Conservation (phyloP, 2,797 vertebrate genomes). For the Limosa lapponica region DNA sequence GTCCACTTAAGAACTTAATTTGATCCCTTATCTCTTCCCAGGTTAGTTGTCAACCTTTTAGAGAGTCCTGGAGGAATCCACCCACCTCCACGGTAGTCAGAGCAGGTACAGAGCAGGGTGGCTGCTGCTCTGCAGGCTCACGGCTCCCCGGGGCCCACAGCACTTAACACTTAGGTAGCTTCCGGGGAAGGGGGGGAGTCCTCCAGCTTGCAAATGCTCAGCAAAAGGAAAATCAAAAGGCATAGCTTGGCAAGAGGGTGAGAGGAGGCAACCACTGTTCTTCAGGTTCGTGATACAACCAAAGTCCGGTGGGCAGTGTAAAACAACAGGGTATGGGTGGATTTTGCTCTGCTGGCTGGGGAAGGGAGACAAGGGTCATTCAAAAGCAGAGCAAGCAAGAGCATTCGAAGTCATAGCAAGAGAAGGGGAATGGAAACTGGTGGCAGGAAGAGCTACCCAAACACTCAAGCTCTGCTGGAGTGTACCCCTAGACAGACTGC, state of each 20-base stretch:
- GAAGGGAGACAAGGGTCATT: background rate
- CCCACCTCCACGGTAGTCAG: background rate
- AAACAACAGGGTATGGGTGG: background rate
- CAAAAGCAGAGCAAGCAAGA: background rate
- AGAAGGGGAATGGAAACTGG: background rate
- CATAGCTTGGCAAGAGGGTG: background rate
- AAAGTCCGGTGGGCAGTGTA: background rate
- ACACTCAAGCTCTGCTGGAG: background rate
- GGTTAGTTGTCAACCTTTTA: background rate
- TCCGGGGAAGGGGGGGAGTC: background rate
- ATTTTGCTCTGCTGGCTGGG: background rate
- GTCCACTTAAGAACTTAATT: background rate
- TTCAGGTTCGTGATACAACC: background rate
- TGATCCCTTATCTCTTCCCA: background rate
- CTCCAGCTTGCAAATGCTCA: background rate
- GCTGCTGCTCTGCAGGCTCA: background rate
- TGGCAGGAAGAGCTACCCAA: background rate
- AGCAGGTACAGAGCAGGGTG: background rate
- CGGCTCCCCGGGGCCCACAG: background rate
- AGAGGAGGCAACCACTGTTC: constrained; percentile 17
- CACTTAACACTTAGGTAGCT: background rate
- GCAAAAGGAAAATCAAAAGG: constrained; percentile 24
- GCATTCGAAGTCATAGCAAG: background rate
- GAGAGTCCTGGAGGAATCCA: background rate
- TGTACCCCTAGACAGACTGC: background rate